Base-by-base conservation (phyloP, 2,113 vertebrate species). In the Muscicapa adusta region DNA sequence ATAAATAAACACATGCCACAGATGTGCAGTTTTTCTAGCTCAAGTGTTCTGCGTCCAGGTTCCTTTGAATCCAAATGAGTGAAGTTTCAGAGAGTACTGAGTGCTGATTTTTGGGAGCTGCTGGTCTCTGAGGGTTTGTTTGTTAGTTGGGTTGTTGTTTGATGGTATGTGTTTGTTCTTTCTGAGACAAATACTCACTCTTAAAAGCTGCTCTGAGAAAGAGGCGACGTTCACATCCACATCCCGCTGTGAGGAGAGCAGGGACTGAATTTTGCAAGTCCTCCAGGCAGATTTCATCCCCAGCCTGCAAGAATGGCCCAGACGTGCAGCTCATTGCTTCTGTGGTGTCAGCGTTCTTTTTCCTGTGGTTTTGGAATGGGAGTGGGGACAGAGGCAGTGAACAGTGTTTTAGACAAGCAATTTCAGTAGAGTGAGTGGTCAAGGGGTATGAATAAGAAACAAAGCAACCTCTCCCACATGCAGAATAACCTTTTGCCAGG, bases 281-380 rank as follows among this genome's bases (percentile, higher is more conserved):
- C 56, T 86, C 40, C n/a, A 17, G 53, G 85, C n/a, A 84, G n/a
- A 83, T 89, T 80, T 77, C 74, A 77, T 42, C 28, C 75, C 34
- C 57, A 43, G 28, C 12, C 72, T 48, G 12, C 43, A 70, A 25
- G 56, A 80, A 53, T 0, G 1, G n/a, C 25, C 48, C 24, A 1
- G 0, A 15, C 0, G 0, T 15, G 33, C 29, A 31, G 66, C 10
- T 36, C 0, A 0, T 14, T 2, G 0, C 29, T 80, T 25, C 34
- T 68, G 22, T 36, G 8, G 51, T 33, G 17, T 45, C 74, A 45
- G 33, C 0, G 0, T 77, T 63, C 78, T 31, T 83, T 26, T 54
- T 38, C 28, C 68, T 48, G 56, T 56, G 67, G 42, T 29, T 85
- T 88, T 61, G 66, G 45, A 75, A 57, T 2, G 22, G 25, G 20